phyloP scores from a whole-genome alignment of 1,140 invertebrate genomes.

The Cherax quadricarinatus region DNA sequence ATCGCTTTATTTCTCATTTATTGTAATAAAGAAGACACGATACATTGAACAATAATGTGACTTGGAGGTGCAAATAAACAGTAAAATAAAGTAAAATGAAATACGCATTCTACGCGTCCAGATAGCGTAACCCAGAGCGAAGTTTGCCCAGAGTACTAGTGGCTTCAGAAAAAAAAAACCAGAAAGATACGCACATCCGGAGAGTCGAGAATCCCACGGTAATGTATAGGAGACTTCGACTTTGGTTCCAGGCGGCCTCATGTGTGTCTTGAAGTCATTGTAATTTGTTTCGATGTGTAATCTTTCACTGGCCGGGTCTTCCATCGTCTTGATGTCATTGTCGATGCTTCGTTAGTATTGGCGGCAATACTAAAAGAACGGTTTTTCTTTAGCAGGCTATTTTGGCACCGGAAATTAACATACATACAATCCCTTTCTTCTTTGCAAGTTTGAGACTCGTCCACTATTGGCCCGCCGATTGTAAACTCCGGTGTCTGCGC shows the following conservation, averaged over 20 bases:
- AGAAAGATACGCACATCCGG: neutral
- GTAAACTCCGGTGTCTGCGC: conserved; percentile 8
- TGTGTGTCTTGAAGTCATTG: neutral
- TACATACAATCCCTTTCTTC: conserved; percentile 66
- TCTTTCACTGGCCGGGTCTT: neutral
- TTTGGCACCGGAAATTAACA: conserved; percentile 64
- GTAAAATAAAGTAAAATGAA: no score
- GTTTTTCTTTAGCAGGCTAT: conserved; percentile 57
- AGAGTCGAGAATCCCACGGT: neutral
- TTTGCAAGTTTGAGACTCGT: conserved; percentile 46
- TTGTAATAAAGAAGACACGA: no score
- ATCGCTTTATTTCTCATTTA: no score
- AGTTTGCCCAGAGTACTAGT: no score
- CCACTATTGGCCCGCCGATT: neutral
- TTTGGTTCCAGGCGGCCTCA: neutral
- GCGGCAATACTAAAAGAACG: conserved; percentile 39
- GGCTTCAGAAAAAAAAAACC: no score
- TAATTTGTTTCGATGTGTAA: neutral
- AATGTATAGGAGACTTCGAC: neutral
- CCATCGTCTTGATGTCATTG: conserved; percentile 45
- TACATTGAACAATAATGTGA: no score
- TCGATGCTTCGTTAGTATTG: conserved; percentile 43
- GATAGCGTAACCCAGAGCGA: neutral
- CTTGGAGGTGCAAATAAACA: no score
- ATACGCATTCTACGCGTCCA: neutral